Percentiles rank a stretch among this genome's conserved stretches.
Conservation (phyloP, 2,797 vertebrate species). For the Enteromius afrohamiltoni region DNA sequence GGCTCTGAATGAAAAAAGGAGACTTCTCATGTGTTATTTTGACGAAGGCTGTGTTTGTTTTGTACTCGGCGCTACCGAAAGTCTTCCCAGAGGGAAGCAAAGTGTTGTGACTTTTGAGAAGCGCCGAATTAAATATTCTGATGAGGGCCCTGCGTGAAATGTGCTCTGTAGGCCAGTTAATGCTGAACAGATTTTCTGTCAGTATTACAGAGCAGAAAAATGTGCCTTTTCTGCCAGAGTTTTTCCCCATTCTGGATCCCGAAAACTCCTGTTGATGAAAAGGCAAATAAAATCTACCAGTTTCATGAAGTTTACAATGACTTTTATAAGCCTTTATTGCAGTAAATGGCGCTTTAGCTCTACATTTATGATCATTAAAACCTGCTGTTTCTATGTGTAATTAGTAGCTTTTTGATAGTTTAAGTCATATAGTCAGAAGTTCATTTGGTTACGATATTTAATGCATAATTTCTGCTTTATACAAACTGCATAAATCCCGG, state of each 20-base stretch:
- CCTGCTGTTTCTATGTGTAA: neutral
- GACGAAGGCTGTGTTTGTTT: neutral
- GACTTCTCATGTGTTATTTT: constrained; percentile 32
- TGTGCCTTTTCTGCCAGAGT: constrained; percentile 46
- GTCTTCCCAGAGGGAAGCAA: neutral
- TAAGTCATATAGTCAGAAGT: neutral
- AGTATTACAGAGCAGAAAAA: constrained; percentile 50
- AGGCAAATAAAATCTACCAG: neutral
- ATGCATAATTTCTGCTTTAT: neutral
- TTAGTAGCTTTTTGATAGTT: neutral
- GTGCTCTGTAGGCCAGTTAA: constrained; percentile 42
- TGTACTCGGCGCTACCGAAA: neutral
- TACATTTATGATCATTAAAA: neutral
- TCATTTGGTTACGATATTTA: neutral
- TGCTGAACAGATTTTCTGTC: constrained; percentile 58
- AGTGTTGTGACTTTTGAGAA: constrained; percentile 12
- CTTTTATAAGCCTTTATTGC: neutral
- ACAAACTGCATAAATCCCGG: neutral
- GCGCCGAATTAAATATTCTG: constrained; percentile 11
- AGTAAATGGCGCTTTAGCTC: neutral
- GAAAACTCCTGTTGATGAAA: constrained; percentile 24
- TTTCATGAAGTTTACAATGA: constrained; percentile 21
- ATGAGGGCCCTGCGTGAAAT: neutral
- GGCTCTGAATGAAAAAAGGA: neutral
- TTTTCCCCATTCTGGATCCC: neutral